phyloP scores from a whole-genome alignment of 35 echinoderm and acorn worm species.

The Patiria miniata region DNA sequence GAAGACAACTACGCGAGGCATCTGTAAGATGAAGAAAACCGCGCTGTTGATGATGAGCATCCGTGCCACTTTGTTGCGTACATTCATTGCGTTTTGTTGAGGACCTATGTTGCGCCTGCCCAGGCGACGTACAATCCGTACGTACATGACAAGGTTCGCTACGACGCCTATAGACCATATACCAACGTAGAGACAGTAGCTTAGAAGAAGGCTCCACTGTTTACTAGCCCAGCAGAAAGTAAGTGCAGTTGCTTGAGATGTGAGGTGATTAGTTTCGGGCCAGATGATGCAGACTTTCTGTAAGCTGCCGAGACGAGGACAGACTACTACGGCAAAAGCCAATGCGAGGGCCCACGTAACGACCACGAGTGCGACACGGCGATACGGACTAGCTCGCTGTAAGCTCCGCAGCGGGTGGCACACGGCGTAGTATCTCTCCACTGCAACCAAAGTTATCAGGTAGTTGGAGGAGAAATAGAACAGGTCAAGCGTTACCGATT shows the following conservation, averaged over 20 bases:
- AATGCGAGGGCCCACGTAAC: not conserved
- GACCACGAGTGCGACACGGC: not conserved
- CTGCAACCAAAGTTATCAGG: slow-evolving; percentile 34
- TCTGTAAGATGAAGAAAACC: slow-evolving; percentile 48
- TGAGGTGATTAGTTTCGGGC: not conserved
- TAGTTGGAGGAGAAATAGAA: not conserved
- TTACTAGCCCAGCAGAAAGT: not conserved
- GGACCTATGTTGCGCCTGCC: not conserved
- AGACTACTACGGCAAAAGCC: not conserved
- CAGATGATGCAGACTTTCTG: slow-evolving; percentile 22
- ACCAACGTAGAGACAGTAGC: not conserved
- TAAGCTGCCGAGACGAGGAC: not conserved
- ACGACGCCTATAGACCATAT: not conserved
- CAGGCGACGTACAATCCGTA: not conserved
- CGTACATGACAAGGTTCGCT: not conserved
- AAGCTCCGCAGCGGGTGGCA: slow-evolving; percentile 45
- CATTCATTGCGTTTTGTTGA: not conserved
- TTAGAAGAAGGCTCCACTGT: not conserved
- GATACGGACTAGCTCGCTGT: not conserved
- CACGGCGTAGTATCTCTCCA: slow-evolving; percentile 53
- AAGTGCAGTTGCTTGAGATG: not conserved
- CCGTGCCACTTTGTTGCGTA: slow-evolving; percentile 30
- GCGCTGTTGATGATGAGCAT: slow-evolving; percentile 46
- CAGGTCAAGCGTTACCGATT: slow-evolving; percentile 10
- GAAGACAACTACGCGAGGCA: not conserved